These are phyloP conservation scores for Melipona quadrifasciata DNA, from an alignment of 1,140 invertebrate species.

Conservation along the genomic window DNA sequence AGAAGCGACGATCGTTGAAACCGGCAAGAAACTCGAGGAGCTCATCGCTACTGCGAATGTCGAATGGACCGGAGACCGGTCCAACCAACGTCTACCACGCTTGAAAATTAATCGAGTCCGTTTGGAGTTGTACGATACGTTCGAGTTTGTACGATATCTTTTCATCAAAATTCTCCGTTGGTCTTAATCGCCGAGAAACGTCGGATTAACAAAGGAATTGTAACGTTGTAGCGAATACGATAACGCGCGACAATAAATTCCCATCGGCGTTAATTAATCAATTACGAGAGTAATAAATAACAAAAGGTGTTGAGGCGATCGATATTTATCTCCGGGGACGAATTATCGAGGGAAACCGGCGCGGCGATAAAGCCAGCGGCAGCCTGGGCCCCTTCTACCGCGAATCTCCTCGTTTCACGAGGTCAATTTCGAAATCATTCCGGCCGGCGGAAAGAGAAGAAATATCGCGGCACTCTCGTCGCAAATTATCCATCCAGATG, in stretches of 20 bases:
- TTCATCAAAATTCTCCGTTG: no score
- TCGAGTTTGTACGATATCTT: no score
- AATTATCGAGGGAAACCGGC: constrained; percentile 26
- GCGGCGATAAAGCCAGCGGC: constrained; percentile 29
- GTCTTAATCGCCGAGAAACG: no score
- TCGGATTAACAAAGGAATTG: no score
- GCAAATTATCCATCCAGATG: constrained; percentile 18
- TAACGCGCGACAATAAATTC: constrained; percentile 18
- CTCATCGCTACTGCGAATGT: background rate
- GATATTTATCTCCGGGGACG: constrained; percentile 46
- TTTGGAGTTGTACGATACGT: no score
- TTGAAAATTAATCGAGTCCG: constrained; percentile 14
- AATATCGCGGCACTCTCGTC: background rate
- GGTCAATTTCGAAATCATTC: constrained; percentile 1
- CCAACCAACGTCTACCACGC: constrained; percentile 17
- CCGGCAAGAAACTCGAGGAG: constrained; percentile 33
- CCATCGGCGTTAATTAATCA: constrained; percentile 53
- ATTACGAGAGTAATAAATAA: constrained; percentile 23
- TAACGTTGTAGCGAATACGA: background rate
- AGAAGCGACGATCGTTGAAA: constrained; percentile 18
- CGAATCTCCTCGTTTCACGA: constrained; percentile 31
- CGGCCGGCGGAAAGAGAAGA: background rate
- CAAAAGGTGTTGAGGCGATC: constrained; percentile 18
- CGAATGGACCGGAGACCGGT: constrained; percentile 37
- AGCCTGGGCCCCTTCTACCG: background rate